These are phyloP conservation scores for Suillia variegata DNA, from an alignment of 2,888 invertebrate genomes.

Conservation along the genomic window DNA sequence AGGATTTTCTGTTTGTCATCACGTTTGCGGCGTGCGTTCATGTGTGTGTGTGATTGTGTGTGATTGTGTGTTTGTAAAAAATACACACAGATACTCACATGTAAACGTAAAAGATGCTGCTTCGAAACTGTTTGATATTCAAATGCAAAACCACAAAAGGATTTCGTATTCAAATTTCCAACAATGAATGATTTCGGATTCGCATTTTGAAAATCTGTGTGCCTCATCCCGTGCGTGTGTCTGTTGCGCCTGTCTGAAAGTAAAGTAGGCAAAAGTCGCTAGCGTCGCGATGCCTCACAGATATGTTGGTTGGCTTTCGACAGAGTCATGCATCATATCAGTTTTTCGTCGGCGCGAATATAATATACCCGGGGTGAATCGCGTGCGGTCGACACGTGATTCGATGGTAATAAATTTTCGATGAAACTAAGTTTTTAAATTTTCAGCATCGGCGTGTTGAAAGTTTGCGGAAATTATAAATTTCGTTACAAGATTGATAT, in stretches of 20 bases:
- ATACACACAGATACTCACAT: neutral
- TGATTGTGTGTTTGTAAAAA: conserved; percentile 19
- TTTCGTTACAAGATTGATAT: conserved; percentile 45
- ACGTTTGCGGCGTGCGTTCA: conserved; percentile 27
- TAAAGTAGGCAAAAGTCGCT: too few species aligned
- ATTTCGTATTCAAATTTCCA: conserved; percentile 45
- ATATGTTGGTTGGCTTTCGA: conserved; percentile 37
- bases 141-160: conserved; percentile 43
- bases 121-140: conserved; percentile 45
- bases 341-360: conserved; percentile 39
- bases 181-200: conserved; percentile 42
- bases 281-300: conserved; percentile 7
- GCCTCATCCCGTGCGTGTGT: neutral
- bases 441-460: conserved; percentile 53
- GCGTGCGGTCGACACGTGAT: conserved; percentile 63
- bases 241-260: conserved; percentile 5
- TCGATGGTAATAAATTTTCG: conserved; percentile 58
- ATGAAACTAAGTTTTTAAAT: conserved; percentile 51
- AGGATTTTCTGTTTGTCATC: conserved; percentile 55
- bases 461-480: conserved; percentile 43
- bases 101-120: too few species aligned
- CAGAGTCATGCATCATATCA: conserved; percentile 48
- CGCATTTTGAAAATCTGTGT: conserved; percentile 30
- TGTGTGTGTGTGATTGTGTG: conserved; percentile 20
- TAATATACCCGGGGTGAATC: conserved; percentile 49